Evolutionary conservation across 2,888 invertebrate species (phyloP).

Genomic region (Archips crataeganus): DNA sequence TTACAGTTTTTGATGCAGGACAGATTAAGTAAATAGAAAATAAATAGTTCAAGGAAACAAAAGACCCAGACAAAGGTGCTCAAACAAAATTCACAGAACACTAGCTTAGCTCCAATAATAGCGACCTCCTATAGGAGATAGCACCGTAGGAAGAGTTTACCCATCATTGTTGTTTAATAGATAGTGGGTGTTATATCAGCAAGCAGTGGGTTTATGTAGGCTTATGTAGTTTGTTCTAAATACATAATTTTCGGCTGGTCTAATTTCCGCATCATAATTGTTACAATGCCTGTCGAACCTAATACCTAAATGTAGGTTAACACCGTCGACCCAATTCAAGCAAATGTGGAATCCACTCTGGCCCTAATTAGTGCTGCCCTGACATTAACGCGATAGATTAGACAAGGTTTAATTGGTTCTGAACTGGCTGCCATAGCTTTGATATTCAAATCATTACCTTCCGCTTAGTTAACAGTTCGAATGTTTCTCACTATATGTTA

Average conservation of each 20-base stretch:
- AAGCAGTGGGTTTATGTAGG: background rate
- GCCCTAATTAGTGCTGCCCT: constrained; percentile 27
- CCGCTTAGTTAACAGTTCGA: constrained; percentile 2
- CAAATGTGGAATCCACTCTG: constrained; percentile 25
- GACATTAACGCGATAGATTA: constrained; percentile 29
- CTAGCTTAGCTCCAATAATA: too few relatives aligned
- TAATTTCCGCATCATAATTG: constrained; percentile 17
- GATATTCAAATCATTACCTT: constrained; percentile 7
- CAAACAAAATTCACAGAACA: too few relatives aligned
- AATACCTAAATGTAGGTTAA: constrained; percentile 26
- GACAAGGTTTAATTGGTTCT: constrained; percentile 19
- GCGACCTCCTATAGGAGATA: too few relatives aligned
- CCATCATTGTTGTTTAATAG: too few relatives aligned
- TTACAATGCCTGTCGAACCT: constrained; percentile 22
- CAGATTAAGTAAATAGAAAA: too few relatives aligned
- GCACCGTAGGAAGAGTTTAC: too few relatives aligned
- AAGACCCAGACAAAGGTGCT: too few relatives aligned
- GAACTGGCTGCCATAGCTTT: background rate
- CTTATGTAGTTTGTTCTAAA: background rate
- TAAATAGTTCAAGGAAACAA: too few relatives aligned
- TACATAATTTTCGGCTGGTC: background rate
- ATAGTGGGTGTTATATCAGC: too few relatives aligned
- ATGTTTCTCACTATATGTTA: background rate
- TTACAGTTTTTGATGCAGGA: too few relatives aligned
- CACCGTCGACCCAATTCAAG: constrained; percentile 32